phyloP scores from a whole-genome alignment of 2,888 invertebrate genomes.

The Cremastinae sp. region DNA sequence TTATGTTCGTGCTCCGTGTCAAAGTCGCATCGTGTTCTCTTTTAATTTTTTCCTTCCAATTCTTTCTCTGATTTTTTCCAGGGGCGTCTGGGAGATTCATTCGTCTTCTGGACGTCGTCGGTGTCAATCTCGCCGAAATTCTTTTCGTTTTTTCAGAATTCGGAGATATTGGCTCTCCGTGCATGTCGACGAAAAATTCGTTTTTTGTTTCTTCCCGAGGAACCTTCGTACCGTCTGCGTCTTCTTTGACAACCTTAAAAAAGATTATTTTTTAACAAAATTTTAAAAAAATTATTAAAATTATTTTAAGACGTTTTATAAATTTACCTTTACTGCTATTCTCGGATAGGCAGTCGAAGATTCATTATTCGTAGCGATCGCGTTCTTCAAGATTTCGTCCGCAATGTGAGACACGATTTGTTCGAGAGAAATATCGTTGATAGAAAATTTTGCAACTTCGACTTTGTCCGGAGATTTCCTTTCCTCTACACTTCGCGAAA shows the following conservation, averaged over 20 bases:
- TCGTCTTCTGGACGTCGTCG: conserved; percentile 47
- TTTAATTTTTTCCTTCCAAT: conserved; percentile 63
- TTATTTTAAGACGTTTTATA: not conserved
- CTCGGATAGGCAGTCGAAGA: conserved; percentile 46
- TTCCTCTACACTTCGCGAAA: not conserved
- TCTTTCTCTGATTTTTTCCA: conserved; percentile 57
- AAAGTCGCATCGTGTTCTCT: conserved; percentile 19
- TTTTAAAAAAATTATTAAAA: too few species aligned
- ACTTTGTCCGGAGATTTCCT: conserved; percentile 15
- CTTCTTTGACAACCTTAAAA: conserved; percentile 56
- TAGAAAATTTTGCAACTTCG: conserved; percentile 43
- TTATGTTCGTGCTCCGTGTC: conserved; percentile 32
- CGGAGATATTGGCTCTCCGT: conserved; percentile 8
- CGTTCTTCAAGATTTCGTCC: conserved; percentile 61
- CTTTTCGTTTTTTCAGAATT: not conserved
- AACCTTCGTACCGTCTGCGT: conserved; percentile 52
- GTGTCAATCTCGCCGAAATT: conserved; percentile 27
- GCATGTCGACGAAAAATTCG: conserved; percentile 60
- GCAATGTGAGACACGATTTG: conserved; percentile 61
- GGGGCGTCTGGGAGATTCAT: conserved; percentile 63
- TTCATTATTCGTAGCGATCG: conserved; percentile 21
- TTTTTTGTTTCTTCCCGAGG: conserved; percentile 61
- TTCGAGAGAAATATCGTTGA: conserved; percentile 57
- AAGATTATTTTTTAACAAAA: not conserved
- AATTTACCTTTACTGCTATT: conserved; percentile 57